These are phyloP conservation scores for Oscheius sp. DNA, from an alignment of 2,888 invertebrate species.

Conservation along the genomic window DNA sequence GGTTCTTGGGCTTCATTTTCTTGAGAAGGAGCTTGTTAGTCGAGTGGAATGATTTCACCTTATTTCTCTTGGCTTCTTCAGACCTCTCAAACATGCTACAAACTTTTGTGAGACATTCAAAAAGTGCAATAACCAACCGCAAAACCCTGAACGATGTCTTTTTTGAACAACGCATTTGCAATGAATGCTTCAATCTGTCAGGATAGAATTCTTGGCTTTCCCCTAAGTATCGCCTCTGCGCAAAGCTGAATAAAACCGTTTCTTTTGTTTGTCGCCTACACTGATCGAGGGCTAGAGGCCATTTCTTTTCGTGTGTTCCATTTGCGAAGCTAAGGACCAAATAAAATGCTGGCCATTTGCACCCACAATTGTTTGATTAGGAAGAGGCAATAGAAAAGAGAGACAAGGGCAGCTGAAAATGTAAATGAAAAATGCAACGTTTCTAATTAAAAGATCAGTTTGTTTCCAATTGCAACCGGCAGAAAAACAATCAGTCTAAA, in stretches of 20 bases:
- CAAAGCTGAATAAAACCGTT: background rate
- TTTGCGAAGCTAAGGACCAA: no score
- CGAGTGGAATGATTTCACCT: background rate
- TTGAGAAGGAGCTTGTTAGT: background rate
- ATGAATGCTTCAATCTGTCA: conserved; percentile 25
- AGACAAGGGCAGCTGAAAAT: no score
- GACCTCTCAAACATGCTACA: background rate
- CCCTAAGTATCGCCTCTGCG: conserved; percentile 1
- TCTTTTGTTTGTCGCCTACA: conserved; percentile 6
- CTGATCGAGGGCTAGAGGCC: background rate
- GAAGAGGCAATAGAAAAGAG: no score
- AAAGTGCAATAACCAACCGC: background rate
- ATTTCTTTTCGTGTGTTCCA: conserved; percentile 4
- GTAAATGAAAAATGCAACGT: no score
- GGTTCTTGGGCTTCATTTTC: background rate
- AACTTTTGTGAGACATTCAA: background rate
- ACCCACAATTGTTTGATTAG: no score
- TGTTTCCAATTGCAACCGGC: no score
- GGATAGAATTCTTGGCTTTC: conserved; percentile 21
- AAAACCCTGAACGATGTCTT: background rate
- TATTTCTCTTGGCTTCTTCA: background rate
- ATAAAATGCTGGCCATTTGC: no score
- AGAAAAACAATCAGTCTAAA: no score
- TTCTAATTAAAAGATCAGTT: no score
- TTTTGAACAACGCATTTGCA: conserved; percentile 1